phyloP scores from a whole-genome alignment of 2,113 vertebrate genomes.

The Phrynocephalus versicolor region DNA sequence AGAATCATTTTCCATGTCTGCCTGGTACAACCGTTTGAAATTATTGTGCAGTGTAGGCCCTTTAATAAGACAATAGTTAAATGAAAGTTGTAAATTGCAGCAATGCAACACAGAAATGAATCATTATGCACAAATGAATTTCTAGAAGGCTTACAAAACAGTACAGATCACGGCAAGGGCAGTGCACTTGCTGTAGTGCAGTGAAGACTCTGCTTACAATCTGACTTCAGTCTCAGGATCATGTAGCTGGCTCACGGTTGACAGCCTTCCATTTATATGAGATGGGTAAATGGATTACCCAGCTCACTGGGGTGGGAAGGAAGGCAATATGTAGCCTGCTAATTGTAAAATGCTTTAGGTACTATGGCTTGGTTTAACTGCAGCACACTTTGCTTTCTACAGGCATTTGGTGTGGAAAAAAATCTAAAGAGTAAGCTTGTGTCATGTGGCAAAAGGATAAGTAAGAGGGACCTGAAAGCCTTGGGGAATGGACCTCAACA shows the following conservation, averaged over 20 bases:
- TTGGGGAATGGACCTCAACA: no score
- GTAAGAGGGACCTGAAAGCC: no score
- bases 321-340: no score
- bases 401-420: background rate
- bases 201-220: no score
- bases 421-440: background rate
- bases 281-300: no score
- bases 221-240: no score
- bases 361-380: no score
- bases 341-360: no score
- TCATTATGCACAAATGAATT: background rate
- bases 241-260: no score
- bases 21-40: conserved; percentile 61
- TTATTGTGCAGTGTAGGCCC: conserved; percentile 47
- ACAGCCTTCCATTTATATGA: no score
- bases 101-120: background rate
- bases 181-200: background rate
- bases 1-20: conserved; percentile 51
- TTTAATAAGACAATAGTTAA: conserved; percentile 45
- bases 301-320: no score
- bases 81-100: background rate
- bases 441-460: background rate
- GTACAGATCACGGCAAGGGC: background rate
- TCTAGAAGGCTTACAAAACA: background rate
- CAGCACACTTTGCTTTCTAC: background rate